phyloP scores from a whole-genome alignment of 2,113 vertebrate species.

The Rutilus rutilus region DNA sequence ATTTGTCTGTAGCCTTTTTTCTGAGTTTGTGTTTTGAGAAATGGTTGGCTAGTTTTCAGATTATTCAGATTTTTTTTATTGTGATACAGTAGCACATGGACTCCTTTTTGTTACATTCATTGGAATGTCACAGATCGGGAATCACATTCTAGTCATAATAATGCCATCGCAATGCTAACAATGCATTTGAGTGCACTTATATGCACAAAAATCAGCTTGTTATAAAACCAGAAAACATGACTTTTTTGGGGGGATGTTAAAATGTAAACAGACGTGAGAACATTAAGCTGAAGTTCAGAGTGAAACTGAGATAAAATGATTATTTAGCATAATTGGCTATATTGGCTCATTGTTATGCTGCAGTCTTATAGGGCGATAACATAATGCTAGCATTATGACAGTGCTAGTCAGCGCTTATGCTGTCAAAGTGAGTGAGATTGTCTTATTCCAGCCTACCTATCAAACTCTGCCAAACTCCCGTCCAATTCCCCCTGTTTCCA shows the following conservation, averaged over 20 bases:
- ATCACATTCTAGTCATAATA: slow-evolving; percentile 3
- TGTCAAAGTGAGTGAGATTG: background rate
- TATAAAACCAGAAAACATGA: background rate
- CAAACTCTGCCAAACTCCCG: slow-evolving; percentile 9
- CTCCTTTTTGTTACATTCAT: background rate
- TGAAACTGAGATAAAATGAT: background rate
- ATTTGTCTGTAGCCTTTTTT: background rate
- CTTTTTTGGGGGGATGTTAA: background rate
- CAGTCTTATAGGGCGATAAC: background rate
- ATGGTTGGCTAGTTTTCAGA: background rate
- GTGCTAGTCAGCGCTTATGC: background rate
- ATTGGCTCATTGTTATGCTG: background rate
- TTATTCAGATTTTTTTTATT: background rate
- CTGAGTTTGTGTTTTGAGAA: background rate
- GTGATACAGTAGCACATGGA: background rate
- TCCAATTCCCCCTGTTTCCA: slow-evolving; percentile 5
- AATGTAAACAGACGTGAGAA: background rate
- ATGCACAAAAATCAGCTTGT: background rate
- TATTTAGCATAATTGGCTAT: background rate
- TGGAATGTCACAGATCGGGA: background rate
- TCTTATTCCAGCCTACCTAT: background rate
- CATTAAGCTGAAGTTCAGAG: background rate
- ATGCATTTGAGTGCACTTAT: background rate
- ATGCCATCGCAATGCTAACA: background rate
- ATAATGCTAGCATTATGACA: background rate